These are phyloP conservation scores for Hypotaenidia okinawae DNA, from an alignment of 2,797 vertebrate genomes.

Conservation along the genomic window DNA sequence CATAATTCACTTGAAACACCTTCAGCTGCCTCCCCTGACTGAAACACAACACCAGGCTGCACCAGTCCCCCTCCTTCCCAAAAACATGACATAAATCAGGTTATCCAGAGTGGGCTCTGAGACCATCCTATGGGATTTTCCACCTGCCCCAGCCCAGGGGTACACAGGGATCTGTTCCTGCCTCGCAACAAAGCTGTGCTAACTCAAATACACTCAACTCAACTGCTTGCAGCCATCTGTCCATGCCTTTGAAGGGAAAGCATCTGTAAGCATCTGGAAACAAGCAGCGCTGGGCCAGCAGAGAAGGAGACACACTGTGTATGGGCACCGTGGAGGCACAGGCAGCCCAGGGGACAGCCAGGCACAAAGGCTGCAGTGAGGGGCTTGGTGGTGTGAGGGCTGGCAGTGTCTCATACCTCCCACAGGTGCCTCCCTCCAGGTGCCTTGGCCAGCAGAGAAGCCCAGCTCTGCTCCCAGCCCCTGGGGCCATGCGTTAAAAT, in stretches of 20 bases:
- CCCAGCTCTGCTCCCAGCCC: not conserved
- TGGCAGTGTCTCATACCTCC: not conserved
- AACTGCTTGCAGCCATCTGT: conserved; percentile 41
- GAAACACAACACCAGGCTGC: not conserved
- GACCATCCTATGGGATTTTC: not conserved
- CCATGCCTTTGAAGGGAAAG: not conserved
- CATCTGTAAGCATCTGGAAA: conserved; percentile 42
- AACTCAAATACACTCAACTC: not conserved
- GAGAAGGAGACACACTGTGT: accelerated
- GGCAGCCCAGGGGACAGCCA: not conserved
- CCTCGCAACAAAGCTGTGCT: not conserved
- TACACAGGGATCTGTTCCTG: not conserved
- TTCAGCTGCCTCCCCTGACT: not conserved
- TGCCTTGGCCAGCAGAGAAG: not conserved
- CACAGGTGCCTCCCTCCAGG: accelerated
- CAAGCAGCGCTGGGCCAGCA: accelerated
- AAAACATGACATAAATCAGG: not conserved
- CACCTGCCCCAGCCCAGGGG: not conserved
- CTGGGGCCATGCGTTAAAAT: not conserved
- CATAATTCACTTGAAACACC: not conserved
- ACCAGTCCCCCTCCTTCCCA: not conserved
- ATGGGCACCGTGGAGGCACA: not conserved
- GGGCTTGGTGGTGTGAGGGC: not conserved
- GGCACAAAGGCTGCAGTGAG: not conserved
- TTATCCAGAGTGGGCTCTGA: not conserved